Percentiles rank a stretch among this genome's conserved stretches.
These are phyloP conservation scores for Nasonia oneida DNA, from an alignment of 2,888 invertebrate genomes.

Conservation along the genomic window DNA sequence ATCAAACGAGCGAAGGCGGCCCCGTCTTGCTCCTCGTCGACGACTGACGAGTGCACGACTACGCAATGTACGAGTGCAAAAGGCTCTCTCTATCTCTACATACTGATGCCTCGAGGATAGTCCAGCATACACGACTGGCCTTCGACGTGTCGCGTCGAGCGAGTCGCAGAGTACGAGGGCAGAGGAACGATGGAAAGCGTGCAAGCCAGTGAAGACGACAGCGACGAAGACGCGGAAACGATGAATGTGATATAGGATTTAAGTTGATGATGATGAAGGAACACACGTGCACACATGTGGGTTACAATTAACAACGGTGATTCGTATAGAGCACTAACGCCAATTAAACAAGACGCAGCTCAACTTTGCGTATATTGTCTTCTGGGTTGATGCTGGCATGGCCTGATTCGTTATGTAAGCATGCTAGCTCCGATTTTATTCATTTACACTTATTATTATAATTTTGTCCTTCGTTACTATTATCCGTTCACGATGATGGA, in stretches of 20 bases:
- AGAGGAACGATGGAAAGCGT: background rate
- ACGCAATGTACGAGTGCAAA: background rate
- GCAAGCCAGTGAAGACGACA: constrained; percentile 14
- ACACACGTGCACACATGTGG: background rate
- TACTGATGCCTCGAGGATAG: constrained; percentile 1
- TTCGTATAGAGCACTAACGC: background rate
- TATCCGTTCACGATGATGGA: background rate
- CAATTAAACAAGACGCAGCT: background rate
- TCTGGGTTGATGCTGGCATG: constrained; percentile 33
- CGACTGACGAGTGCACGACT: background rate
- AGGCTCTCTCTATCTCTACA: background rate
- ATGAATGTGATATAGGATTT: constrained; percentile 58
- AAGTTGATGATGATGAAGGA: constrained; percentile 23
- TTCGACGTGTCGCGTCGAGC: background rate
- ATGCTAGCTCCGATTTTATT: constrained; percentile 8
- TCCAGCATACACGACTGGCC: background rate
- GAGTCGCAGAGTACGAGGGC: background rate
- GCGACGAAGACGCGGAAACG: constrained; percentile 31
- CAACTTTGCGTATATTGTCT: constrained; percentile 1
- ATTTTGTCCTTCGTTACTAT: constrained; percentile 37
- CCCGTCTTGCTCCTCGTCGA: constrained; percentile 15
- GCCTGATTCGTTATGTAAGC: constrained; percentile 24
- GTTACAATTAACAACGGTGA: background rate
- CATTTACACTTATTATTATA: constrained; percentile 22
- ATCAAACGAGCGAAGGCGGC: constrained; percentile 18